These are phyloP conservation scores for Hemichromis elongatus DNA, from an alignment of 2,113 vertebrate species.

Conservation along the genomic window DNA sequence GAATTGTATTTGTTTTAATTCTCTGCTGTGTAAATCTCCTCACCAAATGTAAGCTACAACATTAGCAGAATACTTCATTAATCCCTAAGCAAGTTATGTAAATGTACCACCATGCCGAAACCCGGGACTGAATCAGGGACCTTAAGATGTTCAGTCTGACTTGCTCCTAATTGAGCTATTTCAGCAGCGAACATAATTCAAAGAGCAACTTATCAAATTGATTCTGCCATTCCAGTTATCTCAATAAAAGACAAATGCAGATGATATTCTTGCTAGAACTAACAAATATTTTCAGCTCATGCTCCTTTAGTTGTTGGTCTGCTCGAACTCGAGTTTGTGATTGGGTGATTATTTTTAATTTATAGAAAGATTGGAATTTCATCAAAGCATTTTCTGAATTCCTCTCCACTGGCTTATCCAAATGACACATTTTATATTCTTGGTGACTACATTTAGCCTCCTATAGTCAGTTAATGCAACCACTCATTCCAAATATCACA, in stretches of 20 bases:
- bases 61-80: not conserved
- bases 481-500: not conserved
- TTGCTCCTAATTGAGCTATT: not conserved
- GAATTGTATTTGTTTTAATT: not conserved
- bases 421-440: not conserved
- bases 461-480: not conserved
- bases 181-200: rapidly evolving
- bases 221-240: not conserved
- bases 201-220: not conserved
- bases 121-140: not conserved
- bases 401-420: not conserved
- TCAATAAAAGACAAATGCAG: not conserved
- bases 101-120: not conserved
- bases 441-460: not conserved
- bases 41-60: not conserved
- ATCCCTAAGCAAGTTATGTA: not conserved
- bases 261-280: not conserved
- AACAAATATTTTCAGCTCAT: not conserved
- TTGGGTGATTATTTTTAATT: not conserved
- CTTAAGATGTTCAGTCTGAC: not conserved
- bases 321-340: not conserved
- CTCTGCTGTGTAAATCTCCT: not conserved
- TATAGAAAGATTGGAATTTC: not conserved
- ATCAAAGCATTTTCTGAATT: not conserved
- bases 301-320: not conserved